Evolutionary conservation across 2,113 vertebrate species (phyloP).

Genomic region (Chionomys nivalis): DNA sequence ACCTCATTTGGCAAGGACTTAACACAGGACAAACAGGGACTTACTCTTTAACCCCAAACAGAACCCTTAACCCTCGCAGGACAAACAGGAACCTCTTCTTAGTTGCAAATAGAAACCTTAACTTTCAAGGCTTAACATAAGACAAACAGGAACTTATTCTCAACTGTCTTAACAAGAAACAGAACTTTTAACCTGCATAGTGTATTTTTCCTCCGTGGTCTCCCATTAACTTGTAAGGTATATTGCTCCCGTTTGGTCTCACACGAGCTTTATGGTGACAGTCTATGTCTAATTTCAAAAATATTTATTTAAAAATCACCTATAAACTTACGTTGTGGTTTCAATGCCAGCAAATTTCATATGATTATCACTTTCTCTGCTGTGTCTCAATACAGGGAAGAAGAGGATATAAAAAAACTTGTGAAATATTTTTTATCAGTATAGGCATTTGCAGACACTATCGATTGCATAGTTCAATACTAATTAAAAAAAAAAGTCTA

Average conservation of each 20-base stretch:
- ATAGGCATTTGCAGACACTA: background rate
- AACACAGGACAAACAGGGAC: background rate
- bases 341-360: background rate
- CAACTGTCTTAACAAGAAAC: background rate
- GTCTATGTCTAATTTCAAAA: slow-evolving; percentile 57
- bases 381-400: background rate
- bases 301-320: slow-evolving; percentile 52
- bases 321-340: slow-evolving; percentile 62
- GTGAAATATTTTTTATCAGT: background rate
- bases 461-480: background rate
- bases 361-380: background rate
- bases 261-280: background rate
- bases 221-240: background rate
- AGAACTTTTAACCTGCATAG: background rate
- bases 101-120: background rate
- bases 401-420: background rate
- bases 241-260: background rate
- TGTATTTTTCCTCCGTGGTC: background rate
- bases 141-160: background rate
- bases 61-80: background rate
- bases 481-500: background rate
- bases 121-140: background rate
- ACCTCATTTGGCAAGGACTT: background rate
- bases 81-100: background rate
- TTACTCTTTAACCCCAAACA: background rate